phyloP scores from a whole-genome alignment of 2,113 vertebrate species.

The Mustelus asterias region DNA sequence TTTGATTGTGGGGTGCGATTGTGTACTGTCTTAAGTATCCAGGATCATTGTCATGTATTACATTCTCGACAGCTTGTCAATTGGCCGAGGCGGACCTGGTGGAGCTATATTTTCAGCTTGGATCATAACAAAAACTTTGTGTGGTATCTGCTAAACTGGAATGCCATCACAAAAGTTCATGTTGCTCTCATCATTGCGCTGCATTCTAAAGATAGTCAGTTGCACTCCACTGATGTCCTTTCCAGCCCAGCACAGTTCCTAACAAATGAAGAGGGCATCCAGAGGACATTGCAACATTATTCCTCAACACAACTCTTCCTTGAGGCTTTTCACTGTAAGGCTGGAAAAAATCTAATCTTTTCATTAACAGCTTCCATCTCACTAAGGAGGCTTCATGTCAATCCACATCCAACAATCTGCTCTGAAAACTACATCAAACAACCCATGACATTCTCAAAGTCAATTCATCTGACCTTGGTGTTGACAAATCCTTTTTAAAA shows the following conservation, averaged over 20 bases:
- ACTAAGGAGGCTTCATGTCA: not conserved
- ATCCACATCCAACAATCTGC: not conserved
- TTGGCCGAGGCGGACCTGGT: not conserved
- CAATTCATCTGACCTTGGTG: not conserved
- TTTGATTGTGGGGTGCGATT: not conserved
- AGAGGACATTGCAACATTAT: too few relatives aligned
- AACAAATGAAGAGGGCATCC: not conserved
- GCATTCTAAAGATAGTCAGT: not conserved
- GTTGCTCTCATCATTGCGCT: not conserved
- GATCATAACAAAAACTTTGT: not conserved
- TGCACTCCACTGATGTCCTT: not conserved
- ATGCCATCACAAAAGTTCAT: not conserved
- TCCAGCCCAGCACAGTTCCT: not conserved
- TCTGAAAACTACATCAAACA: not conserved
- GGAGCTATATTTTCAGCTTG: not conserved
- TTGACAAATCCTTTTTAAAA: not conserved
- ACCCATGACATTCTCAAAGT: not conserved
- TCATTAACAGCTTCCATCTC: not conserved
- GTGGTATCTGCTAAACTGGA: not conserved
- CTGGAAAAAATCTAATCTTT: not conserved
- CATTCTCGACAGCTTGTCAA: not conserved
- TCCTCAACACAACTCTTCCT: too few relatives aligned
- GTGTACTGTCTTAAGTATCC: not conserved
- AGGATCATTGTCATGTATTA: not conserved
- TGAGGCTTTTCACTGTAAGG: too few relatives aligned